A percentile compares a stretch with the other conserved stretches of the same genome.
phyloP scores from a whole-genome alignment of 2,888 invertebrate species.

The Kuschelorhynchus macadamiae region DNA sequence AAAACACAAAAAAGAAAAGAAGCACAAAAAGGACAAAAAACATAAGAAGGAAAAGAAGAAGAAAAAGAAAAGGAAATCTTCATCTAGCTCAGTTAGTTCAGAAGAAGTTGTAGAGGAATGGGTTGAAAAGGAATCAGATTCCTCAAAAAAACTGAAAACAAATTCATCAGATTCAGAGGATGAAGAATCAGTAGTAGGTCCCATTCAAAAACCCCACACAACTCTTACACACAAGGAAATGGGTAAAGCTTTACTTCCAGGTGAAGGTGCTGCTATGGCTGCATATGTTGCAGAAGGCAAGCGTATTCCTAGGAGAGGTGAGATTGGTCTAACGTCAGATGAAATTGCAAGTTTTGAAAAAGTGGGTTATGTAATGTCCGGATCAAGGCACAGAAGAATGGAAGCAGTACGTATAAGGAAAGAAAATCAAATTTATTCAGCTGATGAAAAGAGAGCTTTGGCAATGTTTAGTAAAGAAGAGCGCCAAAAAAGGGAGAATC shows the following conservation, averaged over 20 bases:
- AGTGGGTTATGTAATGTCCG: conserved; percentile 98
- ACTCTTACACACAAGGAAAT: conserved; percentile 85
- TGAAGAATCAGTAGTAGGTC: conserved; percentile 73
- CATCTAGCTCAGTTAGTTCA: conserved; percentile 65
- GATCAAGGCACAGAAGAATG: conserved; percentile 91
- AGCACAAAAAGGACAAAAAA: conserved; percentile 73
- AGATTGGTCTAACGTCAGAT: conserved; percentile 96
- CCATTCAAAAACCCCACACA: conserved; percentile 76
- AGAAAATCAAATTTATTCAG: conserved; percentile 99
- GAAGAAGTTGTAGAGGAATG: conserved; percentile 72
- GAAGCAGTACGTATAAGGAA: conserved; percentile 99
- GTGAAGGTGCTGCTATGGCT: conserved; percentile 99
- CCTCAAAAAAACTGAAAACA: not conserved
- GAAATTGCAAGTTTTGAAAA: conserved; percentile 94
- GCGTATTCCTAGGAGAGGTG: conserved; percentile 97
- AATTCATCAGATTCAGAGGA: conserved; percentile 64
- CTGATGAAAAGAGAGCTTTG: conserved; percentile 97
- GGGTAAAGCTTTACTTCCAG: conserved; percentile 94
- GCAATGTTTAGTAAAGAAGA: conserved; percentile 99
- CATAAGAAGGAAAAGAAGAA: conserved; percentile 70
- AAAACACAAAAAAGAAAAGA: conserved; percentile 71
- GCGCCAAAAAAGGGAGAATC: conserved; percentile 93
- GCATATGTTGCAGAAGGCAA: conserved; percentile 99
- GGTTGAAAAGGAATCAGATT: conserved; percentile 72
- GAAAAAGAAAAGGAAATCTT: conserved; percentile 58